Conservation (phyloP, 1,140 invertebrate genomes). For the Apis dorsata region DNA sequence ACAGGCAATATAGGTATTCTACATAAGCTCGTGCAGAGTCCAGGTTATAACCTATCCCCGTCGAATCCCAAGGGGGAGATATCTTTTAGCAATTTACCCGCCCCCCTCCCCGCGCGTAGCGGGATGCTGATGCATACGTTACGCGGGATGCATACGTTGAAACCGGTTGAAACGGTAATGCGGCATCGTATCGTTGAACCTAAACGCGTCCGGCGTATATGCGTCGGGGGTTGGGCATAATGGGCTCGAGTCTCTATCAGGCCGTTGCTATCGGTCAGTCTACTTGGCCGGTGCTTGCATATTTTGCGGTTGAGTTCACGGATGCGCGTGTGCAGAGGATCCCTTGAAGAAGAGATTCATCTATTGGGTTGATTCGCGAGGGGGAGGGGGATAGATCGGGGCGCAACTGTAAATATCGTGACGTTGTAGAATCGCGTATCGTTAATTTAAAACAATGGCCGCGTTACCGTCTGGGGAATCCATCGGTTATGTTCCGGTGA, state of each 20-base stretch:
- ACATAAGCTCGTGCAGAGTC: slow-evolving; percentile 59
- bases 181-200: slow-evolving; percentile 47
- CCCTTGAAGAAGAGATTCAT: background rate
- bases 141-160: slow-evolving; percentile 48
- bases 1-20: slow-evolving; percentile 45
- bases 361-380: background rate
- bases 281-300: background rate
- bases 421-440: slow-evolving; percentile 41
- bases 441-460: slow-evolving; percentile 59
- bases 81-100: slow-evolving; percentile 75
- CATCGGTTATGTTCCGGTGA: slow-evolving; percentile 34
- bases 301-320: background rate
- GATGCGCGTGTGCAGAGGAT: background rate
- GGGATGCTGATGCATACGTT: slow-evolving; percentile 44
- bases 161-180: slow-evolving; percentile 32
- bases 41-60: slow-evolving; percentile 64
- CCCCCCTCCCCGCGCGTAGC: background rate
- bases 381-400: too few relatives aligned
- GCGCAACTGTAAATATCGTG: slow-evolving; percentile 43
- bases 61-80: slow-evolving; percentile 66
- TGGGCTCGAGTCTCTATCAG: slow-evolving; percentile 7
- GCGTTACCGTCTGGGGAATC: slow-evolving; percentile 39
- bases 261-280: background rate
- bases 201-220: slow-evolving; percentile 35
- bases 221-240: slow-evolving; percentile 44